These are phyloP conservation scores for Euwallacea similis DNA, from an alignment of 1,140 invertebrate species.

Conservation along the genomic window DNA sequence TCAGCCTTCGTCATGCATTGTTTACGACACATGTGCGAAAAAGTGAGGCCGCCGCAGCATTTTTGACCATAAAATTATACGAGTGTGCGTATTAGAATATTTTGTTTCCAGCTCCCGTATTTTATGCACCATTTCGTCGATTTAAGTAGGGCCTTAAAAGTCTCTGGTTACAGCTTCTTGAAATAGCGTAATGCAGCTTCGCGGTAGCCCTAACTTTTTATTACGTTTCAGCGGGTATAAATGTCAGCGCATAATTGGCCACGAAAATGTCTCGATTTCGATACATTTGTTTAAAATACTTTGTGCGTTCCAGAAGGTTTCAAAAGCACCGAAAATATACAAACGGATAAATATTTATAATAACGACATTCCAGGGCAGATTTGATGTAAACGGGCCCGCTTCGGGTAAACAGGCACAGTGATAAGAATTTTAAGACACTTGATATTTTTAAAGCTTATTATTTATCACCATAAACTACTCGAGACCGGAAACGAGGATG, in stretches of 20 bases:
- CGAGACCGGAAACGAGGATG: background rate
- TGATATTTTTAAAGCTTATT: background rate
- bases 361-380: background rate
- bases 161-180: conserved; percentile 2
- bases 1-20: too few relatives aligned
- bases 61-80: too few relatives aligned
- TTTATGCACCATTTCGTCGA: background rate
- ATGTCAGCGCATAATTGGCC: too few relatives aligned
- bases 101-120: background rate
- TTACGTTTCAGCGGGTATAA: too few relatives aligned
- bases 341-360: conserved; percentile 5
- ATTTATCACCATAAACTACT: background rate
- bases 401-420: background rate
- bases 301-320: background rate
- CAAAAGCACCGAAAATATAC: background rate
- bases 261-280: too few relatives aligned
- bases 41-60: too few relatives aligned
- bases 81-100: background rate
- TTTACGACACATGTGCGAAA: too few relatives aligned
- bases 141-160: conserved; percentile 1
- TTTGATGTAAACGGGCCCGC: background rate
- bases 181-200: background rate
- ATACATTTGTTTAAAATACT: too few relatives aligned
- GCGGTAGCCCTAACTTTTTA: background rate
- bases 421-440: background rate